A percentile compares a stretch with the other conserved stretches of the same genome.
Conservation (phyloP, 2,888 invertebrate species). For the Anarsia innoxiella region DNA sequence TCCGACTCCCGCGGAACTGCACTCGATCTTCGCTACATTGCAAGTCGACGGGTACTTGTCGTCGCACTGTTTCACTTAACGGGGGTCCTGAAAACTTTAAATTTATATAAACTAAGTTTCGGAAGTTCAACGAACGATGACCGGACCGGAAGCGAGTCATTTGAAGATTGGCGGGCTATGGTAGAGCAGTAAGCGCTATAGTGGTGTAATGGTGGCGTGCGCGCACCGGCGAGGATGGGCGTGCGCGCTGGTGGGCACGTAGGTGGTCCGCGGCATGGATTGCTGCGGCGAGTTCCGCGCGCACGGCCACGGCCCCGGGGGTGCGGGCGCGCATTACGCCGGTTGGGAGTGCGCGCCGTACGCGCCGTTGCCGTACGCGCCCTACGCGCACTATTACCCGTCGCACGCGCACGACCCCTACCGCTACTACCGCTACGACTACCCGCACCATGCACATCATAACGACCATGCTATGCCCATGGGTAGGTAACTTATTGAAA, state of each 20-base stretch:
- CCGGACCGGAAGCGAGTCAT: constrained; percentile 7
- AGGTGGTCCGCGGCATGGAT: constrained; percentile 54
- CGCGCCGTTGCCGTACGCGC: constrained; percentile 38
- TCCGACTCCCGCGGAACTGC: constrained; percentile 63
- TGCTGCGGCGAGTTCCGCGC: constrained; percentile 70
- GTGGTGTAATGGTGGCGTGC: constrained; percentile 44
- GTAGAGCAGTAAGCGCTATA: constrained; percentile 27
- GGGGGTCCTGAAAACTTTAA: no score
- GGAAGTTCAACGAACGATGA: not conserved
- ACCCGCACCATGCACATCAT: constrained; percentile 59
- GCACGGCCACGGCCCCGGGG: constrained; percentile 45
- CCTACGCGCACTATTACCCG: constrained; percentile 29
- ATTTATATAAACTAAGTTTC: not conserved
- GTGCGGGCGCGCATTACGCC: constrained; percentile 35
- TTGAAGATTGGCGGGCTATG: constrained; percentile 21
- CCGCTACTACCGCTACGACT: constrained; percentile 67
- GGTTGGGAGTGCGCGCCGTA: constrained; percentile 55
- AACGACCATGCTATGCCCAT: constrained; percentile 61
- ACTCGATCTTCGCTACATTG: constrained; percentile 41
- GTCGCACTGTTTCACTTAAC: no score
- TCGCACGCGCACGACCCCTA: constrained; percentile 60
- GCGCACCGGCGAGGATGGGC: constrained; percentile 46
- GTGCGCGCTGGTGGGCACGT: constrained; percentile 50
- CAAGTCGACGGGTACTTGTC: not conserved
- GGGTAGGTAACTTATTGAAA: constrained; percentile 45